phyloP scores from a whole-genome alignment of 1,140 invertebrate genomes.

The Danaus plexippus region DNA sequence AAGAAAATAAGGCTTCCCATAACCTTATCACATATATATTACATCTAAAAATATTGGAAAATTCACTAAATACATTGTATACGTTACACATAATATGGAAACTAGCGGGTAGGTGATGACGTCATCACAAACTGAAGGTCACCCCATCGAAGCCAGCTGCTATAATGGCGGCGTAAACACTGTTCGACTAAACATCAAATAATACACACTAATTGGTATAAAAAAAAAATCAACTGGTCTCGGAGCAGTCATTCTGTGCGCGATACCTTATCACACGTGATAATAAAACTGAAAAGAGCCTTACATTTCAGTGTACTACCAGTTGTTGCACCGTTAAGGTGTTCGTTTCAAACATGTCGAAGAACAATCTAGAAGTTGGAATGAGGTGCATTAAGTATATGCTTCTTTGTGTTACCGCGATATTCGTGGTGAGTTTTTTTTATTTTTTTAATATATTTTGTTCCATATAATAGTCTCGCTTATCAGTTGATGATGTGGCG shows the following conservation, averaged over 20 bases:
- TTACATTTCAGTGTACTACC: slow-evolving; percentile 25
- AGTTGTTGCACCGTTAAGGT: slow-evolving; percentile 16
- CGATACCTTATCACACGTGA: slow-evolving; percentile 30
- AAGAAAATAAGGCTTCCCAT: no score
- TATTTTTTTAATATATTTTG: neutral
- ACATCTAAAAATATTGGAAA: no score
- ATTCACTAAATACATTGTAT: no score
- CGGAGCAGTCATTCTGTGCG: slow-evolving; percentile 26
- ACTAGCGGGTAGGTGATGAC: neutral
- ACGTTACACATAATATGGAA: slow-evolving; percentile 1
- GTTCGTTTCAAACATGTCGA: slow-evolving; percentile 64
- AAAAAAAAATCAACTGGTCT: slow-evolving; percentile 43
- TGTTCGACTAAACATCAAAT: slow-evolving; percentile 8
- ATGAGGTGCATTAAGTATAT: slow-evolving; percentile 89
- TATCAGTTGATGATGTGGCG: slow-evolving; percentile 20
- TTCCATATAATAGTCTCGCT: slow-evolving; percentile 17
- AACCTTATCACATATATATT: no score
- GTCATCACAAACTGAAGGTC: neutral
- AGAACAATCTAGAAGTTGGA: slow-evolving; percentile 76
- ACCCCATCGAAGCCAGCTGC: no score
- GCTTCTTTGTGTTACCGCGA: slow-evolving; percentile 84
- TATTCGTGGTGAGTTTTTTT: slow-evolving; percentile 84
- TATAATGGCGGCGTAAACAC: no score
- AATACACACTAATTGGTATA: slow-evolving; percentile 34
- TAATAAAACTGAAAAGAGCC: slow-evolving; percentile 22